phyloP scores from a whole-genome alignment of 1,140 invertebrate species.

The Holotrichia oblita region DNA sequence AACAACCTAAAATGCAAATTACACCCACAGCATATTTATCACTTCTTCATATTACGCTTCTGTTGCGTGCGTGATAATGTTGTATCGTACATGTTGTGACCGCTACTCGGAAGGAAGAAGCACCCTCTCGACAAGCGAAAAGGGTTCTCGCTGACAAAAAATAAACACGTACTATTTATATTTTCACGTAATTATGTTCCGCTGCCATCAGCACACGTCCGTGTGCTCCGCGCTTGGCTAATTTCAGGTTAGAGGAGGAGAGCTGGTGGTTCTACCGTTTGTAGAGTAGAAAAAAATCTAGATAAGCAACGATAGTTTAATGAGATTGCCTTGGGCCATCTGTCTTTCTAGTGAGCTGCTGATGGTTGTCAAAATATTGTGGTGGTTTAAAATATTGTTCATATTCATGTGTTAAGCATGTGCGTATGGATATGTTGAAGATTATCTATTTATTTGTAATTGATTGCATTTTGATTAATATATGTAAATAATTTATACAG shows the following conservation, averaged over 20 bases:
- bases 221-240: conserved; percentile 11
- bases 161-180: conserved; percentile 19
- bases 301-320: conserved; percentile 33
- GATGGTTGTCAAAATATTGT: conserved; percentile 35
- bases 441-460: no score
- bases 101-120: neutral
- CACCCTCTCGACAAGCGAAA: neutral
- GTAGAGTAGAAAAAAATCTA: conserved; percentile 23
- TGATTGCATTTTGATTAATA: no score
- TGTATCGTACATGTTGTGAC: neutral
- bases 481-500: no score
- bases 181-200: conserved; percentile 23
- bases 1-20: conserved; percentile 19
- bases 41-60: neutral
- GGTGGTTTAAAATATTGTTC: neutral
- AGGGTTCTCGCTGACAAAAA: conserved; percentile 33
- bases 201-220: neutral
- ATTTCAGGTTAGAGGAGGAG: conserved; percentile 10
- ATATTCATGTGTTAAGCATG: neutral
- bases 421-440: no score
- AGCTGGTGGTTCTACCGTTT: neutral
- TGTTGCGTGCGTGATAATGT: neutral
- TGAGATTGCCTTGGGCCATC: conserved; percentile 21
- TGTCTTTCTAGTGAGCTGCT: conserved; percentile 6
- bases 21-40: conserved; percentile 22